Evolutionary conservation across 53 echinoderm and acorn worm genomes (phyloP).

Genomic region (Paracentrotus lividus): DNA sequence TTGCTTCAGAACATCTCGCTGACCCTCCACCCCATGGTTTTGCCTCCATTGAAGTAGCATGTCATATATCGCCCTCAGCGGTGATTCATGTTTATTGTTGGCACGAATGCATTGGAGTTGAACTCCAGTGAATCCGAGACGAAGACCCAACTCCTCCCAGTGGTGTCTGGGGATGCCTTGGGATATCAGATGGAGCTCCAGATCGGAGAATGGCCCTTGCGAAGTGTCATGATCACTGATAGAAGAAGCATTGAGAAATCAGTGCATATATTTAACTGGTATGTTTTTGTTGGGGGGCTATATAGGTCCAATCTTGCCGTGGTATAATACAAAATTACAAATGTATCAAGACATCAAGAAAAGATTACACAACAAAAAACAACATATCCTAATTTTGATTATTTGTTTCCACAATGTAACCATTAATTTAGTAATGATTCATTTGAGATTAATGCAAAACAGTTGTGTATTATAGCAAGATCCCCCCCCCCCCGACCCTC

Average conservation of each 20-base stretch:
- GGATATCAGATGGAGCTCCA: conserved; percentile 39
- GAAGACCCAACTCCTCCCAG: conserved; percentile 56
- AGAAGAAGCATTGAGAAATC: background rate
- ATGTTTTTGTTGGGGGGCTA: too few species aligned
- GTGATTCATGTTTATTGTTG: conserved; percentile 4
- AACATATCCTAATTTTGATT: too few species aligned
- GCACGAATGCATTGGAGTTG: conserved; percentile 2
- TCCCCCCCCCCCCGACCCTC: too few species aligned
- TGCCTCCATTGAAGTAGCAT: conserved; percentile 47
- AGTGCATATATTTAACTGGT: background rate
- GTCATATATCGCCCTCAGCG: conserved; percentile 33
- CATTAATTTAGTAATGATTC: too few species aligned
- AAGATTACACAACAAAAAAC: too few species aligned
- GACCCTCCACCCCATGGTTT: background rate
- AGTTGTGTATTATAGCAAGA: too few species aligned
- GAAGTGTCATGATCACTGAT: background rate
- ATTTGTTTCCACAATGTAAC: too few species aligned
- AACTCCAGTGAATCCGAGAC: conserved; percentile 2
- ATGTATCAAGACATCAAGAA: too few species aligned
- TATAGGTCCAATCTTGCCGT: too few species aligned
- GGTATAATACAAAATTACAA: too few species aligned
- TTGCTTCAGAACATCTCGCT: conserved; percentile 7
- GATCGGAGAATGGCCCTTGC: background rate
- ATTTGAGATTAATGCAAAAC: too few species aligned
- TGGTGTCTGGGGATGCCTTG: conserved; percentile 29